phyloP scores from a whole-genome alignment of 2,797 vertebrate species.

The Pogoniulus pusillus region DNA sequence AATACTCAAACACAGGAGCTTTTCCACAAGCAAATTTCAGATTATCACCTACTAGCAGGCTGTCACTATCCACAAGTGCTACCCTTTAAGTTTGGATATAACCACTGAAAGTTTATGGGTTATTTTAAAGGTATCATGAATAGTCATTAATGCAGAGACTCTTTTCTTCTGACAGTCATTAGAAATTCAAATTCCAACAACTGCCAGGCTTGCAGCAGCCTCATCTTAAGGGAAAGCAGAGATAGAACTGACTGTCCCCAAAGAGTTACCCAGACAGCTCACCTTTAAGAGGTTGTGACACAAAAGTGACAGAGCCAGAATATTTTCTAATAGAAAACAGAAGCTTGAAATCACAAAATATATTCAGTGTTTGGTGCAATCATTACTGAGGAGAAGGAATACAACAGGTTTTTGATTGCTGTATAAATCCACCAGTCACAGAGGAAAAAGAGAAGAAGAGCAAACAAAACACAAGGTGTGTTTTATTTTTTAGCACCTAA shows the following conservation, averaged over 20 bases:
- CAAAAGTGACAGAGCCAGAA: not conserved
- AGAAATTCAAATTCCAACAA: slow-evolving; percentile 54
- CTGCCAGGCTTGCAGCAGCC: slow-evolving; percentile 3
- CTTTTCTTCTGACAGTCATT: slow-evolving; percentile 20
- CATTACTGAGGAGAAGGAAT: not conserved
- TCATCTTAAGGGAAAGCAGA: not conserved
- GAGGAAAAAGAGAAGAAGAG: not conserved
- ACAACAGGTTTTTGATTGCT: not conserved
- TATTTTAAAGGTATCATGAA: slow-evolving; percentile 9
- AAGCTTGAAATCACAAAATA: slow-evolving; percentile 20
- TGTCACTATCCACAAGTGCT: not conserved
- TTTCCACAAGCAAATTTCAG: not conserved
- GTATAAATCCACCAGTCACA: not conserved
- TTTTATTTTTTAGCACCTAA: not conserved
- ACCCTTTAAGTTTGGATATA: not conserved
- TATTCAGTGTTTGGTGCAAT: not conserved
- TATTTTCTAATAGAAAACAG: not conserved
- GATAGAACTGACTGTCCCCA: not conserved
- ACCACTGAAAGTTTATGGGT: not conserved
- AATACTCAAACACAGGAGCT: not conserved
- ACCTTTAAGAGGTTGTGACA: slow-evolving; percentile 4
- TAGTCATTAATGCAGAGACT: slow-evolving; percentile 22
- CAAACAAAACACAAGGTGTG: not conserved
- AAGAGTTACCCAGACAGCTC: slow-evolving; percentile 4
- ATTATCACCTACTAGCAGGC: not conserved